Evolutionary conservation across 2,797 vertebrate genomes (phyloP).

Genomic region (Myotis planiceps): DNA sequence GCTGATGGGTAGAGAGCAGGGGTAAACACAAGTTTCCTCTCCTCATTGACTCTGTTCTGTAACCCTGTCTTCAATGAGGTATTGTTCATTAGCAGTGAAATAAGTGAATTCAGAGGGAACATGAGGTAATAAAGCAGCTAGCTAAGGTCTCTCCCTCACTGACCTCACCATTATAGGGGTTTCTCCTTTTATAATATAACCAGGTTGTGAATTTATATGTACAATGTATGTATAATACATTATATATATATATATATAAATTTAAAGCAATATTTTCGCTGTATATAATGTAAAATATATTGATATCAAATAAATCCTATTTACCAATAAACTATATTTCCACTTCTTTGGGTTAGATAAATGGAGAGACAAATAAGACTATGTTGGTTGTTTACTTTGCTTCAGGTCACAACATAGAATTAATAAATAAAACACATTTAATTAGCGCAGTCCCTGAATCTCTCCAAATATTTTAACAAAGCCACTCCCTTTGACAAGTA

Average conservation of each 20-base stretch:
- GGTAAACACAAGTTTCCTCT: neutral
- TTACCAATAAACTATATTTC: neutral
- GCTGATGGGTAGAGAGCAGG: neutral
- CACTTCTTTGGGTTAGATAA: neutral
- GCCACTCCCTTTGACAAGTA: neutral
- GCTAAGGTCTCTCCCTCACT: neutral
- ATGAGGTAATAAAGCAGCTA: neutral
- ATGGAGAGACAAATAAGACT: neutral
- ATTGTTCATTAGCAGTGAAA: neutral
- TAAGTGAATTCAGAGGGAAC: slow-evolving; percentile 5
- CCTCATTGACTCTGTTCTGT: neutral
- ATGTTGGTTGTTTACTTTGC: slow-evolving; percentile 7
- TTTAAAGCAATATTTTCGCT: neutral
- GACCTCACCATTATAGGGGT: neutral
- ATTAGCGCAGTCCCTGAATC: neutral
- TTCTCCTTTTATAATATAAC: neutral
- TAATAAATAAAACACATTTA: neutral
- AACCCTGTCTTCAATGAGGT: neutral
- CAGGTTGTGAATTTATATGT: neutral
- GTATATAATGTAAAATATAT: neutral
- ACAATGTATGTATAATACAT: neutral
- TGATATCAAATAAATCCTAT: slow-evolving; percentile 8
- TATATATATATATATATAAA: neutral
- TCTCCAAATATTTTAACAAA: neutral
- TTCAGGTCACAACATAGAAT: neutral